Evolutionary conservation across 2,888 invertebrate species (phyloP).

Genomic region (Acronicta leporina): DNA sequence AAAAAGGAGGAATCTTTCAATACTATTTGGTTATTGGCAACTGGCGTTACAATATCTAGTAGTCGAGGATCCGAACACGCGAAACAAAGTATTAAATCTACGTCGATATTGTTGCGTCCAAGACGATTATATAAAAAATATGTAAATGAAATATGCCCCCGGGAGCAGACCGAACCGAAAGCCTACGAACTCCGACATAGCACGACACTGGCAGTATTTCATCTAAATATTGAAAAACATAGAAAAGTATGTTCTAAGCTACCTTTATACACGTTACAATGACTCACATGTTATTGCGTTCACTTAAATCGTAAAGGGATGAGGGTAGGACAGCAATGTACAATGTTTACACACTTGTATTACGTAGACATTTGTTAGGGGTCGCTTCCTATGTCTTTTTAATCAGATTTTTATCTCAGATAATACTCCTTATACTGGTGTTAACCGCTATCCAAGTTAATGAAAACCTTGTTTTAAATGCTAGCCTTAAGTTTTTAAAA

Average conservation of each 20-base stretch:
- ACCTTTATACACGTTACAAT: slow-evolving; percentile 81
- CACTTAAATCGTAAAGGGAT: slow-evolving; percentile 76
- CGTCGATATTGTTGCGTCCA: slow-evolving; percentile 50
- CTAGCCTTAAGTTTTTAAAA: slow-evolving; percentile 34
- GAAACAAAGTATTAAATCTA: slow-evolving; percentile 68
- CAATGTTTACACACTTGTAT: slow-evolving; percentile 55
- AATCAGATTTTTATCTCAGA: slow-evolving; percentile 5
- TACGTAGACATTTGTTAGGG: slow-evolving; percentile 52
- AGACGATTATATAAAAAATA: slow-evolving; percentile 49
- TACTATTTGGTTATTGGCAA: slow-evolving; percentile 86
- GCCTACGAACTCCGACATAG: slow-evolving; percentile 44
- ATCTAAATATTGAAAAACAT: slow-evolving; percentile 87
- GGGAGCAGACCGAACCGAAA: slow-evolving; percentile 45
- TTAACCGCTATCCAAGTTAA: slow-evolving; percentile 28
- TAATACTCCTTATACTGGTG: slow-evolving; percentile 18
- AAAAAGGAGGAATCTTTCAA: slow-evolving; percentile 81
- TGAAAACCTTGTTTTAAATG: slow-evolving; percentile 19
- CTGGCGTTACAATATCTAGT: slow-evolving; percentile 74
- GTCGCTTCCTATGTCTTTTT: slow-evolving; percentile 33
- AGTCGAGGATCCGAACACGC: slow-evolving; percentile 69
- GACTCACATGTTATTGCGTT: slow-evolving; percentile 86
- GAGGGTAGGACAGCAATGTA: slow-evolving; percentile 65
- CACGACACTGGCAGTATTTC: slow-evolving; percentile 81
- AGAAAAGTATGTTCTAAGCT: slow-evolving; percentile 84
- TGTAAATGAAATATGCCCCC: slow-evolving; percentile 51